Percentiles rank a stretch among this genome's conserved stretches.
These are phyloP conservation scores for Chrysemys picta DNA, from an alignment of 2,113 vertebrate species.

Conservation along the genomic window DNA sequence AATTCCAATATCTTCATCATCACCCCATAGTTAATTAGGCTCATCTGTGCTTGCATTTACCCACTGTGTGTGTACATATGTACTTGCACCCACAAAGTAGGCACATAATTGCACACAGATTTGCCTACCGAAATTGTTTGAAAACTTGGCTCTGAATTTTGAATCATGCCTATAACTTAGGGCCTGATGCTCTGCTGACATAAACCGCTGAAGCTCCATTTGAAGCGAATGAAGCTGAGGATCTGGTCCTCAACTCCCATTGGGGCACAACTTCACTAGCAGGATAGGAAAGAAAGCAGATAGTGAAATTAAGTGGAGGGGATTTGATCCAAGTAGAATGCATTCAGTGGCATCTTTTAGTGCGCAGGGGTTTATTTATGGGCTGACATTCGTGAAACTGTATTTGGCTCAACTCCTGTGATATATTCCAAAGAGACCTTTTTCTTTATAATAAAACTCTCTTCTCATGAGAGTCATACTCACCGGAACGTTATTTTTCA, in stretches of 20 bases:
- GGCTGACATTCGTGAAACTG: background rate
- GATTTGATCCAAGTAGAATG: constrained; percentile 27
- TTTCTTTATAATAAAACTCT: background rate
- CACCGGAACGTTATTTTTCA: background rate
- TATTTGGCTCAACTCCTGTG: background rate
- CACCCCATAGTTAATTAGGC: background rate
- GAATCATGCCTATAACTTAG: accelerated
- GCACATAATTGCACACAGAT: background rate
- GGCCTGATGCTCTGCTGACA: background rate
- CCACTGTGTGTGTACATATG: background rate
- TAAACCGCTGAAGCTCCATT: background rate
- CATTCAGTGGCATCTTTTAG: constrained; percentile 9
- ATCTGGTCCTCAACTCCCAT: background rate
- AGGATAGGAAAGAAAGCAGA: background rate
- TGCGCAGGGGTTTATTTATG: constrained; percentile 38
- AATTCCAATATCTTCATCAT: background rate
- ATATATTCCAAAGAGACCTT: background rate
- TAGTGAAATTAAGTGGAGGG: constrained; percentile 37
- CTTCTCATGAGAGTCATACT: background rate
- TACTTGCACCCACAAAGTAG: accelerated
- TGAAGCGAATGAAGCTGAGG: background rate
- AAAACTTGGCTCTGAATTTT: background rate
- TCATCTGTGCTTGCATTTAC: background rate
- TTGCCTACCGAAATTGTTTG: background rate
- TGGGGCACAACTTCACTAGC: background rate